Conservation (phyloP, 2,113 vertebrate genomes). For the Genyomyrus donnyi region DNA sequence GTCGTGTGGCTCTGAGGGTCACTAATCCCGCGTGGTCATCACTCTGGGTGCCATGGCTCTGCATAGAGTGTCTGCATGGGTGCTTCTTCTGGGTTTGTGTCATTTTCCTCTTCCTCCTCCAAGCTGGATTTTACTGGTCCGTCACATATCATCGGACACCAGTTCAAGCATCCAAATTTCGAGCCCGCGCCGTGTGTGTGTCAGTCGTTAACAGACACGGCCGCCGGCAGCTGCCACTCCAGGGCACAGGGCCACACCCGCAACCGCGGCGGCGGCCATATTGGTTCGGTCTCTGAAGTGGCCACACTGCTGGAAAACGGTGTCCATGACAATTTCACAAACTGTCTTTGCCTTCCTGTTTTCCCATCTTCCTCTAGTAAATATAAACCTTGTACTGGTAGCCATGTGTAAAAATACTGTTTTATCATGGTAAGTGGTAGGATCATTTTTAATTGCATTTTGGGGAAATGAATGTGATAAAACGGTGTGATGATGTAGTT, state of each 20-base stretch:
- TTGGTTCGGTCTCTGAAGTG: background rate
- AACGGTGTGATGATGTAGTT: background rate
- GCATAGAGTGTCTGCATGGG: slow-evolving; percentile 12
- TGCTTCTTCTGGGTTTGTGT: background rate
- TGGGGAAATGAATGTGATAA: background rate
- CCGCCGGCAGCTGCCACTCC: background rate
- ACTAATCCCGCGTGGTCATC: background rate
- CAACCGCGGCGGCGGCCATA: background rate
- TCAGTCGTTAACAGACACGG: background rate
- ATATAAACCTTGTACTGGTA: background rate
- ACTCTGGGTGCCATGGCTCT: background rate
- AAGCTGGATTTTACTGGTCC: background rate
- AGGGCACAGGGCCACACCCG: background rate
- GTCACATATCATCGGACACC: background rate
- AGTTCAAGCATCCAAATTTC: background rate
- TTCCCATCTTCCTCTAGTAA: background rate
- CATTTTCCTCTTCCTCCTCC: background rate
- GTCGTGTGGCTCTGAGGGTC: background rate
- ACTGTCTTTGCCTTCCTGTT: background rate
- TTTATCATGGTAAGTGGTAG: background rate
- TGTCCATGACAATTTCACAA: background rate
- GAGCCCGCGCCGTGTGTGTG: background rate
- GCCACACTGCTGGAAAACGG: background rate
- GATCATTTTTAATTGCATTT: background rate
- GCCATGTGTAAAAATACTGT: background rate